Base-by-base conservation (phyloP, 2,113 vertebrate genomes). In the Dasyurus viverrinus region DNA sequence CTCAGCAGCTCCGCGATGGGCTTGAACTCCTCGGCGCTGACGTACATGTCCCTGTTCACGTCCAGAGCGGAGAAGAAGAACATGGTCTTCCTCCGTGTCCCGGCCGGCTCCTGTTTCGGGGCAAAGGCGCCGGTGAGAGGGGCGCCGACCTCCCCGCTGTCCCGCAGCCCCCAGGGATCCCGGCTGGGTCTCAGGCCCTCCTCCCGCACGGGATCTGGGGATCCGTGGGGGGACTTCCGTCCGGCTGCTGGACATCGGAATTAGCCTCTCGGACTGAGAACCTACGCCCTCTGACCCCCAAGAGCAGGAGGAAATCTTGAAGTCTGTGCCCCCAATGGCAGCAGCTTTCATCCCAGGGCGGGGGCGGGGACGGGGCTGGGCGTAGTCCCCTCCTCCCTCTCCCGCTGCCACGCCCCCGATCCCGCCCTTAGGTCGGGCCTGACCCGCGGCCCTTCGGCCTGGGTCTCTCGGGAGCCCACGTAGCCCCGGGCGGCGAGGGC, bases 11-110 rank as follows among this genome's bases (percentile, higher is more conserved):
- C 99, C 3, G 98, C 99, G 12, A 99, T 99, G 0, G 99, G 99
- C 96, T 99, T 99, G 97, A 99, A 99, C 98, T 99, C 99, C 92
- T 99, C 99, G 0, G 99, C 99, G 91, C 99, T 99, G 97, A 99
- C 99, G 98, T 98, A 99, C 93, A 99, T 96, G 93, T 99, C 99
- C 0, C 99, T 99, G 97, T 99, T 96, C 0, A 98, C 98, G 97
- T 99, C 99, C 97, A 99, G 96, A 24, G 99, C 99, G 53, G 99
- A 99, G 97, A 99, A 99, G 9, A 99, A 98, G 89, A 99, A 99
- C 91, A 99, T 98, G 0, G 99, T 99, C 90, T 99, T 99, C 99
- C 99, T 89, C 99, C 96, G 14, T 98, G 97, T 91, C 98, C 99
- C 96, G 2, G 98, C 99, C 92, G 98, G 98, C 92, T 99, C 99